Base-by-base conservation (phyloP, 2,113 vertebrate genomes). In the Capreolus pygargus region DNA sequence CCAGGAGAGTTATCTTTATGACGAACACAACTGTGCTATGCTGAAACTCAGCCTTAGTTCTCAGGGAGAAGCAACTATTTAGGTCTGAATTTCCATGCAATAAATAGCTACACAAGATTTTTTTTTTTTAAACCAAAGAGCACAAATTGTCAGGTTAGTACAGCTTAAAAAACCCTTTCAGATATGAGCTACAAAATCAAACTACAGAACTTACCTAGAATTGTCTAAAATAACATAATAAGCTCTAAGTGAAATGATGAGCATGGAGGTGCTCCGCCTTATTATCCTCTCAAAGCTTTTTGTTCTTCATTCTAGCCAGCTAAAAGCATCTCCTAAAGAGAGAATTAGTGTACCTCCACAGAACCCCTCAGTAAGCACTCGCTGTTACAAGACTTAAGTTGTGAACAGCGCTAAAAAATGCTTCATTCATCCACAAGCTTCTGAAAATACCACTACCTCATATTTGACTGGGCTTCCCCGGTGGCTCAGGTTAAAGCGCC, bases 371-470 rank as follows among this genome's bases (percentile, higher is more conserved):
- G 39, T 39, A 94, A 92, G 27, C 74, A 90, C 52, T 84, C 3
- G 57, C 57, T 85, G 60, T 23, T 89, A 8, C n/a, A n/a, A 96
- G 50, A 85, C n/a, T 67, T 67, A 47, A 78, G 84, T 1, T 85
- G 28, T 86, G n/a, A 98, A 89, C 57, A 95, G 43, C 64, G 85
- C 36, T 61, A 90, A 43, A 30, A 84, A 94, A 94, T 50, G 30
- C 50, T 86, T 47, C 58, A 86, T 54, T 94, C 52, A 92, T 54
- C 45, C 84, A 97, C 7, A 58, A 43, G 28, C 55, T 82, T 95
- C 82, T 83, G 27, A 93, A 60, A 95, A 89, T 54, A 82, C 39
- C 47, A 81, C 78, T 11, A 78, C 23, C 61, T 91, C n/a, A 8
- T 84, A 97, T 27, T 9, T 94, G 60, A 97, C 79, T 5, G 93